Conservation (phyloP, 2,113 vertebrate genomes). For the Cavia aperea region DNA sequence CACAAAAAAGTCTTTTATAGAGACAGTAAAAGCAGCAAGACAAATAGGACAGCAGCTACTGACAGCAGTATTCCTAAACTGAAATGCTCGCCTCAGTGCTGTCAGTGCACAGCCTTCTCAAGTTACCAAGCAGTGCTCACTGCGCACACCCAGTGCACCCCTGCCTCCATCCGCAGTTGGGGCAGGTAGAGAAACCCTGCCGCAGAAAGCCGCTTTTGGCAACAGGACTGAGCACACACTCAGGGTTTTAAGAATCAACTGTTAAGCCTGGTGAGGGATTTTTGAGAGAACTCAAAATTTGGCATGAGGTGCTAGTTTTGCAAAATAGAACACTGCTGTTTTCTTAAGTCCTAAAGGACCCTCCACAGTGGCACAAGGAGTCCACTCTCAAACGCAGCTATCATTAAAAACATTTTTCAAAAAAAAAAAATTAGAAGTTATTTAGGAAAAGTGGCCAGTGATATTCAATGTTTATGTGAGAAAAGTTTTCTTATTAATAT, state of each 20-base stretch:
- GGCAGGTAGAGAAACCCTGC: not conserved
- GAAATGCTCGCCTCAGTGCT: not conserved
- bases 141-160: rapidly evolving
- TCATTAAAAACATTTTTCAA: conserved; percentile 25
- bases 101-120: not conserved
- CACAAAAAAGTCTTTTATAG: conserved; percentile 25
- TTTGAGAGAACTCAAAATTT: conserved; percentile 29
- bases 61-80: conserved; percentile 37
- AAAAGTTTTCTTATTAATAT: conserved; percentile 25
- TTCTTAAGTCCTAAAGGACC: not conserved
- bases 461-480: conserved; percentile 16
- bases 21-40: conserved; percentile 55
- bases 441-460: conserved; percentile 31
- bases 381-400: not conserved
- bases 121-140: not conserved
- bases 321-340: conserved; percentile 32
- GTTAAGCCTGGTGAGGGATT: not conserved
- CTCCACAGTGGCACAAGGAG: not conserved
- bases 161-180: rapidly evolving
- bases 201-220: not conserved
- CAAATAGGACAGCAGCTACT: conserved; percentile 37
- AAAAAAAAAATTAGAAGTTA: conserved; percentile 13
- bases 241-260: not conserved
- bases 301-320: conserved; percentile 24
- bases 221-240: not conserved